These are phyloP conservation scores for Netelia virgata DNA, from an alignment of 2,888 invertebrate species.

Conservation along the genomic window DNA sequence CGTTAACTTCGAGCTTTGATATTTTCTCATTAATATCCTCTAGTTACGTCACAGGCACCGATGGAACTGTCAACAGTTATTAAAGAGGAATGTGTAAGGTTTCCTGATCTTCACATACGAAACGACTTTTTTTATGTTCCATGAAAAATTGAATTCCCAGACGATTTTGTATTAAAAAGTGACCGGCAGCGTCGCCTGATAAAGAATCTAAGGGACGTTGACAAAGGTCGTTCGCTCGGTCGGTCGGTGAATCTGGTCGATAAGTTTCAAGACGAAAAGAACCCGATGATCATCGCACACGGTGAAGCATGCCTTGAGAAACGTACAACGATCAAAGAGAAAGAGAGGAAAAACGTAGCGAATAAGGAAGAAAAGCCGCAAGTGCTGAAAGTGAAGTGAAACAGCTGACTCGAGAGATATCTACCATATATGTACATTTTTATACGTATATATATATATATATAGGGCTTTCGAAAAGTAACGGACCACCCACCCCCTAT, in stretches of 20 bases:
- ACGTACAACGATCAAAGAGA: conserved; percentile 39
- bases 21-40: no score
- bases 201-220: conserved; percentile 41
- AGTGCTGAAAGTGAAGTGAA: conserved; percentile 61
- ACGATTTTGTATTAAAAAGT: background rate
- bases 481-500: no score
- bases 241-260: conserved; percentile 1
- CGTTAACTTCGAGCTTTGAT: background rate
- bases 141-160: background rate
- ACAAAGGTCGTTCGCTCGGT: conserved; percentile 36
- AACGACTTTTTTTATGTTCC: background rate
- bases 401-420: conserved; percentile 64
- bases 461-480: no score
- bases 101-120: background rate
- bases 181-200: background rate
- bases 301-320: conserved; percentile 50
- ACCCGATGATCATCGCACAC: conserved; percentile 43
- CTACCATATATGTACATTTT: background rate
- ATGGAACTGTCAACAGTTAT: no score
- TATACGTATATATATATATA: no score
- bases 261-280: conserved; percentile 26
- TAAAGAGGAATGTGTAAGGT: background rate
- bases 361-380: conserved; percentile 18
- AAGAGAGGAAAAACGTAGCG: conserved; percentile 14
- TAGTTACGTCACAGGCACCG: no score